phyloP scores from a whole-genome alignment of 2,113 vertebrate species.

The Lethenteron camtschaticum region DNA sequence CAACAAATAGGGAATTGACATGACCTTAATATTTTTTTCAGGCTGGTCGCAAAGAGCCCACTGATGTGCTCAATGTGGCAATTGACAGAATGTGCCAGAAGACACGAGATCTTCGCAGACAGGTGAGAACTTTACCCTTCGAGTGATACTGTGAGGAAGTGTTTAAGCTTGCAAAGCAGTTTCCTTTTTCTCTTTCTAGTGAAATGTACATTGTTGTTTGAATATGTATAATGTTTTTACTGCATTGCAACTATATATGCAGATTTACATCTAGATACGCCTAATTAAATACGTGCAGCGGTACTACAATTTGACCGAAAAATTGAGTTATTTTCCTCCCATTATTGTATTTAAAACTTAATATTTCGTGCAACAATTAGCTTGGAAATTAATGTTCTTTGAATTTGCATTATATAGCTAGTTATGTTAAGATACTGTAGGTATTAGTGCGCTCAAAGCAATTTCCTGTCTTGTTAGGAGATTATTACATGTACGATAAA shows the following conservation, averaged over 20 bases:
- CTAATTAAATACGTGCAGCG: no score
- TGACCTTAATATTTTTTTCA: background rate
- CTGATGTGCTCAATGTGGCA: background rate
- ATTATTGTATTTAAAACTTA: no score
- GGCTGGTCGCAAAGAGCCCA: constrained; percentile 2
- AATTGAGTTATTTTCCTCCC: no score
- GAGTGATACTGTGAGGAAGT: background rate
- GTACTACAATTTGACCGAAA: no score
- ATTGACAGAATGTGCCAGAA: constrained; percentile 5
- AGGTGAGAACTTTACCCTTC: background rate
- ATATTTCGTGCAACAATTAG: no score
- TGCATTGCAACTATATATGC: background rate
- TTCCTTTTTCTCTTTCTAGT: background rate
- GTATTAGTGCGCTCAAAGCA: no score
- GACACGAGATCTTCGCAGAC: background rate
- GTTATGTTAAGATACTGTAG: no score
- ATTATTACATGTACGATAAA: no score
- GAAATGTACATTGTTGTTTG: background rate
- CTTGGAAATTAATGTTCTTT: no score
- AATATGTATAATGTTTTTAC: background rate
- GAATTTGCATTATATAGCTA: no score
- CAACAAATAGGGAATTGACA: no score
- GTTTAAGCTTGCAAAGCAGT: background rate
- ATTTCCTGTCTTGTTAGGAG: no score
- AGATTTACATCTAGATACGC: background rate